Conservation (phyloP, 2,888 invertebrate species). For the Homarus gammarus region DNA sequence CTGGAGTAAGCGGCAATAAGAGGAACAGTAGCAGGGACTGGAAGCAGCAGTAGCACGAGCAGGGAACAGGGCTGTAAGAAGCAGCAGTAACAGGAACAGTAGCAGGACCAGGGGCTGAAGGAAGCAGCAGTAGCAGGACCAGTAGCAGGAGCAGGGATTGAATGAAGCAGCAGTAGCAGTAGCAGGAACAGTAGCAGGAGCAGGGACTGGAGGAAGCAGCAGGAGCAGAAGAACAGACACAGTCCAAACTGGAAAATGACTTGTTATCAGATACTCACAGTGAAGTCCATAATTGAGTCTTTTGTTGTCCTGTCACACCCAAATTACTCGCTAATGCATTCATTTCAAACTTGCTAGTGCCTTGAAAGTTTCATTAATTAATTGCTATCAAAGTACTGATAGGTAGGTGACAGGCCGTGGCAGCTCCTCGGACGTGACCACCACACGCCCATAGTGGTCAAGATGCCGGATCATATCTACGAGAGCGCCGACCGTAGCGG, state of each 20-base stretch:
- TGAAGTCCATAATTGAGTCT: slow-evolving; percentile 65
- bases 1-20: neutral
- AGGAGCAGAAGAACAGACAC: slow-evolving; percentile 49
- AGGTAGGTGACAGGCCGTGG: slow-evolving; percentile 51
- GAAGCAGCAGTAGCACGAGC: neutral
- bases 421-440: slow-evolving; percentile 35
- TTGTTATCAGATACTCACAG: slow-evolving; percentile 62
- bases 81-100: neutral
- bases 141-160: too few relatives aligned
- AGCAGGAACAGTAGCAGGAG: neutral
- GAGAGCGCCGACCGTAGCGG: slow-evolving; percentile 34
- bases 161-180: neutral
- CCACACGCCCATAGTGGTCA: slow-evolving; percentile 47
- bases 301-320: slow-evolving; percentile 58
- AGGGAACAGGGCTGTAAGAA: neutral
- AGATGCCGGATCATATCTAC: slow-evolving; percentile 18
- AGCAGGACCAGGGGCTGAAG: neutral
- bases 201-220: slow-evolving; percentile 14
- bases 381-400: slow-evolving; percentile 65
- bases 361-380: slow-evolving; percentile 66
- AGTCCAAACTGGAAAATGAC: slow-evolving; percentile 58
- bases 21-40: too few relatives aligned
- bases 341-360: slow-evolving; percentile 63
- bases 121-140: slow-evolving; percentile 6
- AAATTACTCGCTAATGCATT: slow-evolving; percentile 68